Evolutionary conservation across 2,113 vertebrate species (phyloP).

Genomic region (Mormyrus lacerda): DNA sequence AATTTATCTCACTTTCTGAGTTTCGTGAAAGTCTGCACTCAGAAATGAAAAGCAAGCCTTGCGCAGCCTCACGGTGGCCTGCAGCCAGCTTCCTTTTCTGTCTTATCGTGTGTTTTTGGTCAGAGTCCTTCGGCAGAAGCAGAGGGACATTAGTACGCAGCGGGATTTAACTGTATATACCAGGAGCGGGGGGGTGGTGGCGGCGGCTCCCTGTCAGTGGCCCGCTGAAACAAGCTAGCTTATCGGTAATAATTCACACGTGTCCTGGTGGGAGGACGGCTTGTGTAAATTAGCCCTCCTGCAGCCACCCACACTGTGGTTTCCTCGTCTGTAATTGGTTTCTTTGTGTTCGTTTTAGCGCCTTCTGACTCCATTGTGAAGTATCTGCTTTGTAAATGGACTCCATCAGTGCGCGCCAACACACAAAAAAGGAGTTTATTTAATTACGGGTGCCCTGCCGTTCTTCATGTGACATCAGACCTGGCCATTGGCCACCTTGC

Average conservation of each 20-base stretch:
- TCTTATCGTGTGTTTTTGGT: not conserved
- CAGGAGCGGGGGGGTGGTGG: not conserved
- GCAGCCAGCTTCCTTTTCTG: not conserved
- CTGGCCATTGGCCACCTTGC: conserved; percentile 17
- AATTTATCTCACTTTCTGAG: not conserved
- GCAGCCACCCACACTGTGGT: not conserved
- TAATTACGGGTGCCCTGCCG: conserved; percentile 39
- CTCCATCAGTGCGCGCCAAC: conserved; percentile 36
- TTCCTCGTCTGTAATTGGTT: conserved; percentile 19
- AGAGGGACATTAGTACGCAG: not conserved
- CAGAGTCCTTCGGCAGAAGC: not conserved
- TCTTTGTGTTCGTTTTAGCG: conserved; percentile 22
- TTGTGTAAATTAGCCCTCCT: conserved; percentile 22
- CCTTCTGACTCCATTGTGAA: conserved; percentile 22
- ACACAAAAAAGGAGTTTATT: conserved; percentile 39
- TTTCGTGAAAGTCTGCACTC: not conserved
- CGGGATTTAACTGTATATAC: not conserved
- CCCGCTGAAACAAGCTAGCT: conserved; percentile 12
- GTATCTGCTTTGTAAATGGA: conserved; percentile 37
- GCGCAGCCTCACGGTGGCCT: not conserved
- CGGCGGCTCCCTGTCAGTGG: not conserved
- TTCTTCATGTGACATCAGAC: conserved; percentile 34
- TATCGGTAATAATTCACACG: conserved; percentile 6
- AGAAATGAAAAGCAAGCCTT: not conserved
- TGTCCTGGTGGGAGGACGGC: not conserved